Evolutionary conservation across 2,797 vertebrate genomes (phyloP).

Genomic region (Urophycis tenuis): DNA sequence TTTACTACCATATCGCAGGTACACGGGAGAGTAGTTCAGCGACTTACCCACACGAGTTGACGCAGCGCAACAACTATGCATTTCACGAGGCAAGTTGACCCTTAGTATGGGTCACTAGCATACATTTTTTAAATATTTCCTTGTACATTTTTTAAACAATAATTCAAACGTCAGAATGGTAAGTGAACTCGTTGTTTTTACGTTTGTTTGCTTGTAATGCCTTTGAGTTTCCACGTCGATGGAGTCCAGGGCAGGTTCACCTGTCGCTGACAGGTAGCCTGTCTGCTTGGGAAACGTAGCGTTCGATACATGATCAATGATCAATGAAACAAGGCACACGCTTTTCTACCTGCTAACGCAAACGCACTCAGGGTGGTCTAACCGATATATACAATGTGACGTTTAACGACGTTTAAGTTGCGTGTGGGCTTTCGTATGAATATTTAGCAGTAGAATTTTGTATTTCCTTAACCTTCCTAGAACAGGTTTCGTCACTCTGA

Average conservation of each 20-base stretch:
- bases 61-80: not conserved
- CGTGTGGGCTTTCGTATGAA: not conserved
- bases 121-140: not conserved
- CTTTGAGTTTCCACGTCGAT: constrained; percentile 1
- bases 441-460: not conserved
- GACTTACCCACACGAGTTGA: not conserved
- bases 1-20: not conserved
- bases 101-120: constrained; percentile 40
- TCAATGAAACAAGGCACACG: not conserved
- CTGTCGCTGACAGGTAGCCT: constrained; percentile 44
- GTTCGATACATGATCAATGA: not conserved
- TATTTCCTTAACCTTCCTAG: constrained; percentile 14
- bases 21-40: not conserved
- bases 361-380: not conserved
- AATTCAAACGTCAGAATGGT: constrained; percentile 52
- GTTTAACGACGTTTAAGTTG: not conserved
- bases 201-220: not conserved
- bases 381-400: not conserved
- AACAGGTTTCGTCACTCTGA: constrained; percentile 61
- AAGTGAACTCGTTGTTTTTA: constrained; percentile 33
- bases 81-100: not conserved
- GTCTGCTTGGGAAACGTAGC: constrained; percentile 7
- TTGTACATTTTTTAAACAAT: not conserved
- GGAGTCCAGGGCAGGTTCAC: constrained; percentile 35
- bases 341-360: too few species aligned